Conservation (phyloP, 37 sponge, comb jelly and placozoan genomes). For the Theonella swinhoei region DNA sequence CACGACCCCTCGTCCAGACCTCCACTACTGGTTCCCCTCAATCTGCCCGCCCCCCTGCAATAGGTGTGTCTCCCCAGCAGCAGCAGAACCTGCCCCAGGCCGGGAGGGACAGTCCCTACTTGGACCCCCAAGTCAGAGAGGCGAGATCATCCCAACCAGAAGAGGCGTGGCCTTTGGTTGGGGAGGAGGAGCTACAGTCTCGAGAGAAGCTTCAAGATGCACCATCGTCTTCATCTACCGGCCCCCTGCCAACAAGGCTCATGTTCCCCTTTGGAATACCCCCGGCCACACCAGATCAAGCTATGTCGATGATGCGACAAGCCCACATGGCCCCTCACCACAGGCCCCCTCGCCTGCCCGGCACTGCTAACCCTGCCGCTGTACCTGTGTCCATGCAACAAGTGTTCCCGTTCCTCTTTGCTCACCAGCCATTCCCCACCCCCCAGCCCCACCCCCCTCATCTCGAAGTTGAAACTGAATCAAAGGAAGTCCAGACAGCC, state of each 20-base stretch:
- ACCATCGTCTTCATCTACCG: background rate
- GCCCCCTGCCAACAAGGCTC: background rate
- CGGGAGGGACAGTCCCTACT: conserved; percentile 34
- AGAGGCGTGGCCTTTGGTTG: conserved; percentile 45
- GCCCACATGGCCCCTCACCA: too few relatives aligned
- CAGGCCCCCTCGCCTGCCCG: background rate
- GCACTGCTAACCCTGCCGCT: background rate
- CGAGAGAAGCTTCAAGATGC: background rate
- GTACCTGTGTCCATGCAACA: background rate
- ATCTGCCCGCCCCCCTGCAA: background rate
- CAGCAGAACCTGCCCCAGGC: background rate
- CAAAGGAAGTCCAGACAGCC: background rate
- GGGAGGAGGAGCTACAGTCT: background rate
- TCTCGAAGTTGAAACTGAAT: background rate
- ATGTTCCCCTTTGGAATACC: background rate
- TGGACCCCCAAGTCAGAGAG: conserved; percentile 7
- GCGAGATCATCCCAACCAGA: conserved; percentile 27
- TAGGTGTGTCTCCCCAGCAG: background rate
- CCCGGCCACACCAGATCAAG: background rate
- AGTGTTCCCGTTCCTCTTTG: background rate
- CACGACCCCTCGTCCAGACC: background rate
- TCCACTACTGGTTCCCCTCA: background rate
- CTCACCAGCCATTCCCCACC: background rate
- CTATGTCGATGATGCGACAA: background rate
- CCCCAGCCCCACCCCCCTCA: background rate